A percentile compares a stretch with the other conserved stretches of the same genome.
phyloP scores from a whole-genome alignment of 2,113 vertebrate species.

The Plotosus lineatus region DNA sequence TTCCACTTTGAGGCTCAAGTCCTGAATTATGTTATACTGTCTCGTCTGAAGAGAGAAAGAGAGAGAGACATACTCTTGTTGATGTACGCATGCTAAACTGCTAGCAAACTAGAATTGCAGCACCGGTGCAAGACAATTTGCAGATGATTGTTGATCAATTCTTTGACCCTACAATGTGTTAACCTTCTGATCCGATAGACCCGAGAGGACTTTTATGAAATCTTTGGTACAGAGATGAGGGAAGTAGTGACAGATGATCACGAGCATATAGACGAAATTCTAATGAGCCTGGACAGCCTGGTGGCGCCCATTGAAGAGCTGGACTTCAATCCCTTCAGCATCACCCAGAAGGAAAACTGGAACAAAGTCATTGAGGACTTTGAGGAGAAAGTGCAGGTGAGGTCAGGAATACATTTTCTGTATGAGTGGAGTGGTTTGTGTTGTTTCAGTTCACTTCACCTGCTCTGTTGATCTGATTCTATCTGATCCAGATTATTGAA shows the following conservation, averaged over 20 bases:
- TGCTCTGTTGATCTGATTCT: not conserved
- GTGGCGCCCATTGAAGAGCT: conserved; percentile 77
- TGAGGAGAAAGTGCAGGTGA: conserved; percentile 77
- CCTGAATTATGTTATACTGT: not conserved
- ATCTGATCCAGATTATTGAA: conserved; percentile 82
- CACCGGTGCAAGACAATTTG: too few relatives aligned
- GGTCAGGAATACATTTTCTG: conserved; percentile 28
- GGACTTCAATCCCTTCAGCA: conserved; percentile 82
- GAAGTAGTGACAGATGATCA: conserved; percentile 81
- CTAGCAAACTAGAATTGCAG: not conserved
- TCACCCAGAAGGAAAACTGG: conserved; percentile 75
- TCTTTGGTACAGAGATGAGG: conserved; percentile 85
- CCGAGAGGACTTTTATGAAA: conserved; percentile 84
- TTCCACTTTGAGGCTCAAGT: not conserved
- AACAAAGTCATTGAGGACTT: conserved; percentile 82
- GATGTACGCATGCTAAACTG: not conserved
- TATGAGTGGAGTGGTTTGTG: not conserved
- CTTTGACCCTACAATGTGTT: not conserved
- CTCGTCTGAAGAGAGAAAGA: too few relatives aligned
- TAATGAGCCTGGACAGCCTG: conserved; percentile 76
- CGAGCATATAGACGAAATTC: conserved; percentile 77
- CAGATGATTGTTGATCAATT: too few relatives aligned
- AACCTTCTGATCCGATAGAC: conserved; percentile 67
- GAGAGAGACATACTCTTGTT: not conserved
- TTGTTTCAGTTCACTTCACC: not conserved